phyloP scores from a whole-genome alignment of 1,140 invertebrate genomes.

The Linepithema humile region DNA sequence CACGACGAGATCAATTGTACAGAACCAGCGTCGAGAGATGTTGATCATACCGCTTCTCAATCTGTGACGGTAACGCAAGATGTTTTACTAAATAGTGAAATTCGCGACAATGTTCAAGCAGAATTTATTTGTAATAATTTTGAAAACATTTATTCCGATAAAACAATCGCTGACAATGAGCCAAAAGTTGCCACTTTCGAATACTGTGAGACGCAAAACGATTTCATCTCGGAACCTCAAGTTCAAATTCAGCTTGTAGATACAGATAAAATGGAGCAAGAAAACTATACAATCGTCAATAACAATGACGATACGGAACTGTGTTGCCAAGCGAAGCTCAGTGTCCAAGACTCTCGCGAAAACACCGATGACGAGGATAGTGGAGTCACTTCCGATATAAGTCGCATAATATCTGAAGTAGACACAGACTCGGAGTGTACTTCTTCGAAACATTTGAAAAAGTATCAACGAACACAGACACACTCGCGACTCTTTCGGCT shows the following conservation, averaged over 20 bases:
- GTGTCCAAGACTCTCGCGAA: slow-evolving; percentile 82
- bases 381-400: slow-evolving; percentile 89
- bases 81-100: not conserved
- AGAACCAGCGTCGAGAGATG: not conserved
- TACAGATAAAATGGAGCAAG: not conserved
- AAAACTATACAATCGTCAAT: not conserved
- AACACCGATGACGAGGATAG: slow-evolving; percentile 89
- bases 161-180: not conserved
- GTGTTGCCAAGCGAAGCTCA: too few species aligned
- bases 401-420: slow-evolving; percentile 88
- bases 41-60: not conserved
- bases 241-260: not conserved
- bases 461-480: slow-evolving; percentile 89
- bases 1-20: not conserved
- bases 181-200: slow-evolving; percentile 54
- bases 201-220: not conserved
- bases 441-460: slow-evolving; percentile 85
- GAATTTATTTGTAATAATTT: not conserved
- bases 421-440: slow-evolving; percentile 87
- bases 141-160: not conserved
- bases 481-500: slow-evolving; percentile 89
- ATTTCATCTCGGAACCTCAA: not conserved
- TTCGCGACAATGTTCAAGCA: not conserved
- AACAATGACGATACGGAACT: slow-evolving; percentile 56
- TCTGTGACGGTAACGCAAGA: not conserved